phyloP scores from a whole-genome alignment of 2,797 vertebrate genomes.

The Cheirogaleus major region DNA sequence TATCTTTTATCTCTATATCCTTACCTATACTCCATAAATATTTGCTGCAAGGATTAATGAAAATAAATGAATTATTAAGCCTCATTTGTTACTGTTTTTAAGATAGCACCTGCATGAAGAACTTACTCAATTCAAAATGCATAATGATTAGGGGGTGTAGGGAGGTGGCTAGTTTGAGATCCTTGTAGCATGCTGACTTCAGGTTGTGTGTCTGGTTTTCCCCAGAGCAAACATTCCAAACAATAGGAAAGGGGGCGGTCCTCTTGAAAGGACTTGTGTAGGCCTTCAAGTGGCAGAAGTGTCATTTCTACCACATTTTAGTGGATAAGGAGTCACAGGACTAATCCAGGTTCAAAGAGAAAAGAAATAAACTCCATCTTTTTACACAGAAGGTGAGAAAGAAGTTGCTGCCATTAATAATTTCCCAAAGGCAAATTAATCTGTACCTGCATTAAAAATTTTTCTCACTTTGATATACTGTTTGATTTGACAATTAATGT shows the following conservation, averaged over 20 bases:
- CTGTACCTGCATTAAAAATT: not conserved
- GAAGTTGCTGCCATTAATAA: not conserved
- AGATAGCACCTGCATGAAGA: not conserved
- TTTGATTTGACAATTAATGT: not conserved
- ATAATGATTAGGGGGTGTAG: not conserved
- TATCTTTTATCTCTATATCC: not conserved
- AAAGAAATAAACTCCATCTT: not conserved
- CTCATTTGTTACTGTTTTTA: not conserved
- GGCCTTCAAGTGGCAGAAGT: not conserved
- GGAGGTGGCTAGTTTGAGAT: fast-evolving
- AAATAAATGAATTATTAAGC: not conserved
- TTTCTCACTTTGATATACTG: not conserved
- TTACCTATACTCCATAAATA: not conserved
- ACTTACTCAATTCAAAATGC: not conserved
- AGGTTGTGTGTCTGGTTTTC: not conserved
- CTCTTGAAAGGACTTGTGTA: not conserved
- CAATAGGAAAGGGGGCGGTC: not conserved
- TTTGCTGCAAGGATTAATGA: not conserved
- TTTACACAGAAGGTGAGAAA: not conserved
- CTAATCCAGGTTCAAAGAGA: not conserved
- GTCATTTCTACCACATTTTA: not conserved
- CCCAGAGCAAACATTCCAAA: not conserved
- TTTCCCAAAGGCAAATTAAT: not conserved
- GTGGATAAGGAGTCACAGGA: not conserved
- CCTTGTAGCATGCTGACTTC: not conserved